Evolutionary conservation across 2,113 vertebrate genomes (phyloP).

Genomic region (Limnothrissa miodon): DNA sequence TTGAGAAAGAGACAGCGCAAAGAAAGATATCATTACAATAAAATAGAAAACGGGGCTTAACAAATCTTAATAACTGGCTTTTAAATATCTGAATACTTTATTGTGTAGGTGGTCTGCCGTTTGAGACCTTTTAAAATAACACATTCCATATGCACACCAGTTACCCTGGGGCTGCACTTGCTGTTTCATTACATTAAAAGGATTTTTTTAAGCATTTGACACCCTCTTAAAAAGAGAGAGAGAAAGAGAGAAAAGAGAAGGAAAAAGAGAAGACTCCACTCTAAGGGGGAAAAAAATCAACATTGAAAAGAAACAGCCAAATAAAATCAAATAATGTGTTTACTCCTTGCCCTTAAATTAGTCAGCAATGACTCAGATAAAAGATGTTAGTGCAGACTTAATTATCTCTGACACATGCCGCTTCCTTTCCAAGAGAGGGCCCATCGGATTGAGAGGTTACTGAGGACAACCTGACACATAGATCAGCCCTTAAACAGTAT

Average conservation of each 20-base stretch:
- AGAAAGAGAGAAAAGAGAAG: not conserved
- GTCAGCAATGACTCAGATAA: constrained; percentile 57
- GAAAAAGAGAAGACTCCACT: constrained; percentile 29
- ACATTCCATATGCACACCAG: constrained; percentile 55
- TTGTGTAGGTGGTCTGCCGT: constrained; percentile 70
- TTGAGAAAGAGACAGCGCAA: constrained; percentile 55
- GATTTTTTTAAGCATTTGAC: constrained; percentile 58
- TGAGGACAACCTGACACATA: constrained; percentile 54
- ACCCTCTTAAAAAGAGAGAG: constrained; percentile 42
- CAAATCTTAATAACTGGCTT: constrained; percentile 67
- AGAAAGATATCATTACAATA: constrained; percentile 69
- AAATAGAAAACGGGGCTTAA: constrained; percentile 73
- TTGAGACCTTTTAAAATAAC: constrained; percentile 63
- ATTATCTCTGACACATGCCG: constrained; percentile 62
- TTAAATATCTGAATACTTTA: constrained; percentile 66
- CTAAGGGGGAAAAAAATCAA: constrained; percentile 15
- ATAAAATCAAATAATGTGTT: constrained; percentile 43
- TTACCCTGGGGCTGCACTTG: constrained; percentile 52
- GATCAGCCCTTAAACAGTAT: not conserved
- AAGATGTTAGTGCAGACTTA: constrained; percentile 58
- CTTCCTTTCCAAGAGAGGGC: constrained; percentile 59
- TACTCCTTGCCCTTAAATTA: constrained; percentile 54
- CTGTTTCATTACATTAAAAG: constrained; percentile 55
- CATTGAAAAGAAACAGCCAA: constrained; percentile 41
- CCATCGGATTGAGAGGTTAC: constrained; percentile 59